A percentile compares a stretch with the other conserved stretches of the same genome.
Conservation (phyloP, 2,888 invertebrate genomes). For the Lymantria monacha region DNA sequence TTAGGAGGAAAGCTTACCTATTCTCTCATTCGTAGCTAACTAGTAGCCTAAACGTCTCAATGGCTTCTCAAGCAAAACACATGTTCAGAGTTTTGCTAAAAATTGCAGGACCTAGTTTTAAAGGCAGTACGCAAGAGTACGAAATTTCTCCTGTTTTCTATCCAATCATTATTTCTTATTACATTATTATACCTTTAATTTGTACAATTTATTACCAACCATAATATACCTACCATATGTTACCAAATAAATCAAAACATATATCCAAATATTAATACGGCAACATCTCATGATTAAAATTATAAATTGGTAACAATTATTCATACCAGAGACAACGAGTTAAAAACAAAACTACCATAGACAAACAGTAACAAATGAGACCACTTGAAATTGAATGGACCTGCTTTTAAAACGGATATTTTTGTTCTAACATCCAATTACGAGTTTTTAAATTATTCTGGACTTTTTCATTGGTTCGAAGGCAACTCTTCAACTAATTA, state of each 20-base stretch:
- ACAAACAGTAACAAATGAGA: constrained; percentile 71
- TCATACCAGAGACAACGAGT: constrained; percentile 35
- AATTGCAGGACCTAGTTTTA: too few species aligned
- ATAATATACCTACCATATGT: neutral
- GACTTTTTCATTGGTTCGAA: constrained; percentile 62
- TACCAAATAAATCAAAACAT: constrained; percentile 48
- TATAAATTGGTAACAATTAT: constrained; percentile 61
- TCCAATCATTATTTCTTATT: too few species aligned
- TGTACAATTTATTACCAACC: too few species aligned
- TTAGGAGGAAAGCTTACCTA: too few species aligned
- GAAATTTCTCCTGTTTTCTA: too few species aligned
- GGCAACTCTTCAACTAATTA: constrained; percentile 73
- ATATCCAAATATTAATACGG: constrained; percentile 46
- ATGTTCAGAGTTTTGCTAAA: too few species aligned
- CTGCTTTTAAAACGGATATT: constrained; percentile 65
- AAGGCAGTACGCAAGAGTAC: too few species aligned
- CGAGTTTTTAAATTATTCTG: constrained; percentile 61
- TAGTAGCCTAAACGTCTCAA: too few species aligned
- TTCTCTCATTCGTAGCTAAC: too few species aligned
- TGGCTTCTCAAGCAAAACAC: too few species aligned
- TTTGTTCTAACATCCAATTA: constrained; percentile 79
- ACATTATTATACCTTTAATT: too few species aligned
- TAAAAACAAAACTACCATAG: constrained; percentile 48
- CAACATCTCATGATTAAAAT: constrained; percentile 62
- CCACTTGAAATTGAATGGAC: constrained; percentile 62